Percentiles rank a stretch among this genome's conserved stretches.
These are phyloP conservation scores for Patagioenas fasciata DNA, from an alignment of 2,113 vertebrate genomes.

Conservation along the genomic window DNA sequence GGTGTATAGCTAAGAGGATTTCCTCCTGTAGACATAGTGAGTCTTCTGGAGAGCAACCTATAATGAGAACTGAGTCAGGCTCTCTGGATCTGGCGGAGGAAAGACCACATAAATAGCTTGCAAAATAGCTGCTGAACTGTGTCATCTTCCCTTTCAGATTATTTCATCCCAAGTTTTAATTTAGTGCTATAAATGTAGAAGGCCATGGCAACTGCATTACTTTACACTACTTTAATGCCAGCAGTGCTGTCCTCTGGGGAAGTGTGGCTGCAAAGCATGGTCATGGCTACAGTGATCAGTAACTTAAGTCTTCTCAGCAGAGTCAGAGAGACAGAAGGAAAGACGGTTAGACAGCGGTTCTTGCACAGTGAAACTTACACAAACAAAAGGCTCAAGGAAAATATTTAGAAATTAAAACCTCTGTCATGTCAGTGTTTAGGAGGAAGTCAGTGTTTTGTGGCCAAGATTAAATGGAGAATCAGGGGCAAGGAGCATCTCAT, in stretches of 20 bases:
- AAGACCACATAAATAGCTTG: not conserved
- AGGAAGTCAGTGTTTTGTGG: not conserved
- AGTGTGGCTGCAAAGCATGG: not conserved
- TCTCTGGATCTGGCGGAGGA: not conserved
- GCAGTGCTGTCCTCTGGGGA: not conserved
- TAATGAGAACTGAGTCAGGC: not conserved
- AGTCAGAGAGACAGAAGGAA: not conserved
- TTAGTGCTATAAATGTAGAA: not conserved
- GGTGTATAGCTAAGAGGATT: not conserved
- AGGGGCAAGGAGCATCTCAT: not conserved
- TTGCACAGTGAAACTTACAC: fast-evolving
- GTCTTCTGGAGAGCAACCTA: not conserved
- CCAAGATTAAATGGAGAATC: not conserved
- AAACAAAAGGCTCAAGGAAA: not conserved
- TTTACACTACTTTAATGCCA: not conserved
- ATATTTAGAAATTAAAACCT: not conserved
- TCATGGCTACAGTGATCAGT: not conserved
- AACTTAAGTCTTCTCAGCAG: not conserved
- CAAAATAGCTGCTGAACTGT: not conserved
- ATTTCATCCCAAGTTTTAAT: not conserved
- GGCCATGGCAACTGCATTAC: not conserved
- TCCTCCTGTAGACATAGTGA: not conserved
- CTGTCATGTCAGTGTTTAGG: not conserved
- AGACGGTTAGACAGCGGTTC: not conserved
- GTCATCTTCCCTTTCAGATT: not conserved